Percentiles rank a stretch among this genome's conserved stretches.
These are phyloP conservation scores for Engystomops pustulosus DNA, from an alignment of 2,113 vertebrate genomes.

Conservation along the genomic window DNA sequence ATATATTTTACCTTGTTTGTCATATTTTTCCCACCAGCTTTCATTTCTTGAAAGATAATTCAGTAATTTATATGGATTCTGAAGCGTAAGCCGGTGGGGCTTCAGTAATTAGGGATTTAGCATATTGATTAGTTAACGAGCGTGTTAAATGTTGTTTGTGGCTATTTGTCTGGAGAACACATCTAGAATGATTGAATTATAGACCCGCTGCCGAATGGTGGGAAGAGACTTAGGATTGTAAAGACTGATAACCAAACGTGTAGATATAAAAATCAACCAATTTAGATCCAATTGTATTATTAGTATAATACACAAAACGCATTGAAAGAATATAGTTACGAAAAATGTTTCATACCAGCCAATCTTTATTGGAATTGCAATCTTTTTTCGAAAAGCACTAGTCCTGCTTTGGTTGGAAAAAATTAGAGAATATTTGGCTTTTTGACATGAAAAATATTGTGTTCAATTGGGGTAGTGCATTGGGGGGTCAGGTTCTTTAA, in stretches of 20 bases:
- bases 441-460: no score
- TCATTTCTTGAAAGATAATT: constrained; percentile 43
- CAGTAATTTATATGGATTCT: constrained; percentile 35
- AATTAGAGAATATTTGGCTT: no score
- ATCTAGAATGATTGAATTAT: not conserved
- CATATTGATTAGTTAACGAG: constrained; percentile 40
- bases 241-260: not conserved
- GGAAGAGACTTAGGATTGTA: not conserved
- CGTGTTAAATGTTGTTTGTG: constrained; percentile 31
- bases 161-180: not conserved
- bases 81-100: not conserved
- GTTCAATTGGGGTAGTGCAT: no score
- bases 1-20: constrained; percentile 44
- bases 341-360: no score
- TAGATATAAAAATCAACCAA: no score
- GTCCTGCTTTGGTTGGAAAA: no score
- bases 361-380: no score
- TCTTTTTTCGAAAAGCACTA: no score
- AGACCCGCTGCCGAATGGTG: not conserved
- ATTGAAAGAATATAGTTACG: no score
- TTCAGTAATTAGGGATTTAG: constrained; percentile 33
- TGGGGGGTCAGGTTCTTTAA: no score
- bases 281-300: no score
- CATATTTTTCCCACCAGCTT: constrained; percentile 9
- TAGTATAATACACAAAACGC: no score